Base-by-base conservation (phyloP, 1,140 invertebrate genomes). In the Tribolium castaneum region DNA sequence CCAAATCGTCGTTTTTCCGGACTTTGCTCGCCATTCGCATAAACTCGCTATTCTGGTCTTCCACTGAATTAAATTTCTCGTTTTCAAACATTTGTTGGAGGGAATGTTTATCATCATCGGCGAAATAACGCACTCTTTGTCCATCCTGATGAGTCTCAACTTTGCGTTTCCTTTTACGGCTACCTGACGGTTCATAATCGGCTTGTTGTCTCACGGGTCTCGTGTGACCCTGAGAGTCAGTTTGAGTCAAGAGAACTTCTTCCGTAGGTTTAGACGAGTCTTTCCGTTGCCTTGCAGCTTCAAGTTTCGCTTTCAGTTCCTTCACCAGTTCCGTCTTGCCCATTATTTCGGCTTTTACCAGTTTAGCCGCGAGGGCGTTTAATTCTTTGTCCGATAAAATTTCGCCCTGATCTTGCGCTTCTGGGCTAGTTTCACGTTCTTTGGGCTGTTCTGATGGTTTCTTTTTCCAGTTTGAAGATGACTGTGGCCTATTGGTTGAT, bases 331-430 rank as follows among this genome's bases (percentile, higher is more conserved):
- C 90, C 70, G 85, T 86, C 86, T 98, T 93, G 49, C 96, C 96
- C 88, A 97, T 91, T 78, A 97, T 91, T 90, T 98, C 96, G 25
- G 97, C 97, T 89, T 97, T 97, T 0, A 98, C 87, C 77, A 97
- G 91, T 88, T 94, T 96, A 10, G 96, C 95, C 14, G 92, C 95
- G 7, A 99, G 84, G 80, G 93, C 91, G 88, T 98, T 98, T 89
- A 97, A 92, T 86, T 98, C 93, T 84, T 94, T 92, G 86, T 96
- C 93, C 34, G 92, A 76, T 16, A 77, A 50, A 73, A 35, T 56
- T 70, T 81, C 79, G 78, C 77, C 59, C 62, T 51, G n/a, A 9
- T 45, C 7, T 45, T 45, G 2, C 5, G 39, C 0, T n/a, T 9
- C n/a, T 9, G 7, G 39, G 5, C n/a, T 35, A 12, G 35, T 10